phyloP scores from a whole-genome alignment of 1,140 invertebrate species.

The Coboldia fuscipes region DNA sequence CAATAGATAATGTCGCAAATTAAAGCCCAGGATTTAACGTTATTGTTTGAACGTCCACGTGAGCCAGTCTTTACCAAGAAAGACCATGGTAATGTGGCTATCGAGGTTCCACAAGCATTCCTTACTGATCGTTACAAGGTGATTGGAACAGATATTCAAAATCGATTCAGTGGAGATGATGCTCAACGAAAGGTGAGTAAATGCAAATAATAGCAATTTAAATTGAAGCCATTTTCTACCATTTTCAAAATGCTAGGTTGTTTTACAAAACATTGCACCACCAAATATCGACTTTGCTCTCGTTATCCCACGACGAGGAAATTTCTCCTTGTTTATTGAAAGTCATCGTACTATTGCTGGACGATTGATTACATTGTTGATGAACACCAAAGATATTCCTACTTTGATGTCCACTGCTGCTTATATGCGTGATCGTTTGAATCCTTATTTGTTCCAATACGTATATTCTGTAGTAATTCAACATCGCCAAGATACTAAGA shows the following conservation, averaged over 20 bases:
- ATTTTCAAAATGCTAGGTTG: not conserved
- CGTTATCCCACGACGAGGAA: conserved; percentile 7
- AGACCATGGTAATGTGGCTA: conserved; percentile 29
- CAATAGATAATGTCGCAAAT: no score
- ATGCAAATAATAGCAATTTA: conserved; percentile 1
- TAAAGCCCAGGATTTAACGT: conserved; percentile 15
- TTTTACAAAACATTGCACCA: not conserved
- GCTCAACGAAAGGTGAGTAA: not conserved
- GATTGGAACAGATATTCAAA: not conserved
- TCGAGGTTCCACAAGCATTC: conserved; percentile 32
- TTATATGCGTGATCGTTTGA: conserved; percentile 21
- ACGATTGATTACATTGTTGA: conserved; percentile 26
- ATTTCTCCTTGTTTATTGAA: conserved; percentile 35
- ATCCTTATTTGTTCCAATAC: conserved; percentile 23
- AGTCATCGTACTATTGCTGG: conserved; percentile 28
- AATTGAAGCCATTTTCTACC: no score
- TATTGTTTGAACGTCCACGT: conserved; percentile 35
- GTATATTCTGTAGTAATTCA: conserved; percentile 18
- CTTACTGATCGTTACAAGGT: conserved; percentile 14
- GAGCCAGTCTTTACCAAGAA: conserved; percentile 40
- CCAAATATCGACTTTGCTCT: conserved; percentile 14
- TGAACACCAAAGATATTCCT: conserved; percentile 14
- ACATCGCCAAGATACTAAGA: conserved; percentile 25
- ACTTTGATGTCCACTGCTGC: conserved; percentile 14
- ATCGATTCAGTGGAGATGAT: not conserved